Evolutionary conservation across 30 jellyfish, hydroid and myxozoan species (phyloP).

Genomic region (Sanderia malayensis): DNA sequence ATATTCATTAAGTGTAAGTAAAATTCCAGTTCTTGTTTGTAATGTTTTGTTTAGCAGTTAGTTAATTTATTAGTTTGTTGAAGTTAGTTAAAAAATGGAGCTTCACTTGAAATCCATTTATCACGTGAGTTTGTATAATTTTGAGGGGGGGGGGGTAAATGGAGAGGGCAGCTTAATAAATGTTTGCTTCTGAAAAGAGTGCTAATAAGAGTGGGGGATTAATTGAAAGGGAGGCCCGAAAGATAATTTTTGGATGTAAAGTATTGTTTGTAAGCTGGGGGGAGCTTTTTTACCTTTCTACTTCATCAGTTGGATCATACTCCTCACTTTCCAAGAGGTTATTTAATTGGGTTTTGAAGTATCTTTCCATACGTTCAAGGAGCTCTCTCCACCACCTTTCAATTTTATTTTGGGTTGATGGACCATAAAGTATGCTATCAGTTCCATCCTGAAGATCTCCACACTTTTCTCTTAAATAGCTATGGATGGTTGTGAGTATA

Average conservation of each 20-base stretch:
- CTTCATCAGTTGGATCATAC: neutral
- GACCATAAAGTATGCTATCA: conserved; percentile 25
- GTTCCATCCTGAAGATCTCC: conserved; percentile 12
- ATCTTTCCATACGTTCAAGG: conserved; percentile 20
- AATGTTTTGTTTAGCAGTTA: neutral
- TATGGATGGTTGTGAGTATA: conserved; percentile 7
- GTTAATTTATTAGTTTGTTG: neutral
- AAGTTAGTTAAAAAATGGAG: neutral
- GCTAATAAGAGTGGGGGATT: too few relatives aligned
- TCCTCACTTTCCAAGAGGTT: conserved; percentile 29
- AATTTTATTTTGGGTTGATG: conserved; percentile 38
- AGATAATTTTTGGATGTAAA: neutral
- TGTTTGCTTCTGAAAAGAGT: neutral
- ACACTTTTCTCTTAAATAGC: conserved; percentile 9
- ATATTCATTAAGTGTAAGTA: too few relatives aligned
- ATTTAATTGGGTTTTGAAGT: conserved; percentile 21
- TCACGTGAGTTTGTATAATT: neutral
- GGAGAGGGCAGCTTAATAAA: too few relatives aligned
- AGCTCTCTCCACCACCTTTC: conserved; percentile 58
- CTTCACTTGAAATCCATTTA: too few relatives aligned
- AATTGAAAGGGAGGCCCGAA: too few relatives aligned
- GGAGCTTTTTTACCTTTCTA: neutral
- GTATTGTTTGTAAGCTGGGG: neutral
- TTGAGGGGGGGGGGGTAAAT: too few relatives aligned
- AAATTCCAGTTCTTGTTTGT: neutral